A percentile compares a stretch with the other conserved stretches of the same genome.
These are phyloP conservation scores for Semicossyphus pulcher DNA, from an alignment of 2,113 vertebrate genomes.

Conservation along the genomic window DNA sequence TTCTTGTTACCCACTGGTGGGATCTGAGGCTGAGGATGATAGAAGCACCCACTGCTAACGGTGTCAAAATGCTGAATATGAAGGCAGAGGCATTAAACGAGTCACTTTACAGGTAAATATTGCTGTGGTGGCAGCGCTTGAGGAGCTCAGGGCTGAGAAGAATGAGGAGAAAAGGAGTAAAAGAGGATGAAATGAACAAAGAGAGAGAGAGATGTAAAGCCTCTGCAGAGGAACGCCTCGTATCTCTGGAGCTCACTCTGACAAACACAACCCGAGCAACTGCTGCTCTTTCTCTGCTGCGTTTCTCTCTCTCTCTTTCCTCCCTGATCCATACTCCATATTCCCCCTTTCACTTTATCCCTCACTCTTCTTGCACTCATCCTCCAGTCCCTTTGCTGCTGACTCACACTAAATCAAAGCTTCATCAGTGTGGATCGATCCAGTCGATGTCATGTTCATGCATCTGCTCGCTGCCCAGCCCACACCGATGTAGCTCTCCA, in stretches of 20 bases:
- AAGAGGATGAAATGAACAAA: slow-evolving; percentile 35
- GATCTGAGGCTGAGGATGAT: slow-evolving; percentile 37
- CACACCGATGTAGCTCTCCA: background rate
- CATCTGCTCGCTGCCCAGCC: slow-evolving; percentile 16
- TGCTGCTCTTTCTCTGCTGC: slow-evolving; percentile 8
- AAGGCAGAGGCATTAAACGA: slow-evolving; percentile 24
- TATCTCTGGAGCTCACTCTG: slow-evolving; percentile 44
- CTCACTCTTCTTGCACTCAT: slow-evolving; percentile 1
- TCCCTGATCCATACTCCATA: slow-evolving; percentile 11
- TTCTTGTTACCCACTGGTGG: slow-evolving; percentile 12
- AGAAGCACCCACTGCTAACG: background rate
- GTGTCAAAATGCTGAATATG: slow-evolving; percentile 38
- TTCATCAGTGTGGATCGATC: slow-evolving; percentile 37
- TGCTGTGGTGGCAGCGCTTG: slow-evolving; percentile 36
- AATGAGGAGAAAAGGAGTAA: background rate
- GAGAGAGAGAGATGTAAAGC: slow-evolving; percentile 21
- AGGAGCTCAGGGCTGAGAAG: slow-evolving; percentile 24
- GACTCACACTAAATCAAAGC: slow-evolving; percentile 58
- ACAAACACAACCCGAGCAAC: slow-evolving; percentile 46
- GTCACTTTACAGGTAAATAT: slow-evolving; percentile 34
- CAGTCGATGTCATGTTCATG: slow-evolving; percentile 16
- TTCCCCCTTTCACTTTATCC: background rate
- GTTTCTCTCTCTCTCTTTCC: background rate
- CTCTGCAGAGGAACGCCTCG: slow-evolving; percentile 51
- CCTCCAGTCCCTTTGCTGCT: slow-evolving; percentile 40